Evolutionary conservation across 2,888 invertebrate species (phyloP).

Genomic region (Spodoptera picta): DNA sequence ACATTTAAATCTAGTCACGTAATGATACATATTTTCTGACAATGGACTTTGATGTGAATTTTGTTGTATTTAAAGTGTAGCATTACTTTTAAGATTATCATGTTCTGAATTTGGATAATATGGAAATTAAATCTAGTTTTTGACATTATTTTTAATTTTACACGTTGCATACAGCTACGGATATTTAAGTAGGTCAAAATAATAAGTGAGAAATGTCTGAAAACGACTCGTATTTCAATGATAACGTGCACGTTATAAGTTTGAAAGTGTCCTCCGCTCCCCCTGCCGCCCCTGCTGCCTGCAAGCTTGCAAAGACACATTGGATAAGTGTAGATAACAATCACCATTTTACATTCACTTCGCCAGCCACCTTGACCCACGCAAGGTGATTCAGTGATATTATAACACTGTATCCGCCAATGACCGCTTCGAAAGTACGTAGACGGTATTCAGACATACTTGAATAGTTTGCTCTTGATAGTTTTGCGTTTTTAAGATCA

Average conservation of each 20-base stretch:
- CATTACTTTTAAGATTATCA: constrained; percentile 13
- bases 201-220: constrained; percentile 31
- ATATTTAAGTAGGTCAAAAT: constrained; percentile 30
- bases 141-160: constrained; percentile 20
- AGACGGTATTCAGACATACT: constrained; percentile 71
- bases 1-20: constrained; percentile 1
- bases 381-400: constrained; percentile 86
- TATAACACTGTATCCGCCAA: constrained; percentile 80
- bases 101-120: too few relatives aligned
- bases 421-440: constrained; percentile 82
- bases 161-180: constrained; percentile 5
- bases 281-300: constrained; percentile 27
- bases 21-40: too few relatives aligned
- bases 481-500: constrained; percentile 37
- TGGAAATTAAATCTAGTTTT: constrained; percentile 29
- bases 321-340: constrained; percentile 72
- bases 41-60: not conserved
- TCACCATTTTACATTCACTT: constrained; percentile 84
- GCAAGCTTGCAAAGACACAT: constrained; percentile 53
- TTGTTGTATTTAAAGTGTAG: constrained; percentile 1
- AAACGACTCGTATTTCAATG: constrained; percentile 28
- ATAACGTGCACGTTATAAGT: constrained; percentile 38
- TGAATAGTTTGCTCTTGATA: constrained; percentile 56
- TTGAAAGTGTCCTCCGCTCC: constrained; percentile 55
- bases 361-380: constrained; percentile 82